Evolutionary conservation across 2,113 vertebrate species (phyloP).

Genomic region (Elephas maximus): DNA sequence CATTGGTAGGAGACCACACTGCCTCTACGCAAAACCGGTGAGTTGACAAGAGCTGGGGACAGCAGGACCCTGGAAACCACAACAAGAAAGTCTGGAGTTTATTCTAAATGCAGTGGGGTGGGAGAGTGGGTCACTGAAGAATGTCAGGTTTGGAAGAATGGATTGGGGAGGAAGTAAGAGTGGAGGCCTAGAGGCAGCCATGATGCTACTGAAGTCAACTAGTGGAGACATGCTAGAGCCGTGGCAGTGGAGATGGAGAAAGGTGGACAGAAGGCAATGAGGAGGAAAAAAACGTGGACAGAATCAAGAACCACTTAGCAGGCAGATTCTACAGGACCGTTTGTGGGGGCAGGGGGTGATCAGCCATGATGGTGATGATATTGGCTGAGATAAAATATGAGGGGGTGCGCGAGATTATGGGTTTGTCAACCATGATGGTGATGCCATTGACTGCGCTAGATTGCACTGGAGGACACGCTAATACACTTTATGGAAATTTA

Average conservation of each 20-base stretch:
- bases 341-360: too few species aligned
- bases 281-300: background rate
- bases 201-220: too few species aligned
- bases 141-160: background rate
- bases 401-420: background rate
- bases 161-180: background rate
- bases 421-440: background rate
- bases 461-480: background rate
- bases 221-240: background rate
- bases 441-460: background rate
- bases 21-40: background rate
- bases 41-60: background rate
- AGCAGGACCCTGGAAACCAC: background rate
- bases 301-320: background rate
- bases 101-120: background rate
- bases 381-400: background rate
- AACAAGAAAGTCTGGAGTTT: background rate
- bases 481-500: background rate
- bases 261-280: background rate
- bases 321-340: background rate
- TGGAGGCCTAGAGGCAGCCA: background rate
- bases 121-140: background rate
- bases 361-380: background rate
- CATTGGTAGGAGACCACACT: background rate
- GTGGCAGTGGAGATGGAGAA: background rate